Evolutionary conservation across 2,113 vertebrate species (phyloP), one percentile per base, ranked within the genome.

Genomic region (Amphiprion ocellaris): DNA sequence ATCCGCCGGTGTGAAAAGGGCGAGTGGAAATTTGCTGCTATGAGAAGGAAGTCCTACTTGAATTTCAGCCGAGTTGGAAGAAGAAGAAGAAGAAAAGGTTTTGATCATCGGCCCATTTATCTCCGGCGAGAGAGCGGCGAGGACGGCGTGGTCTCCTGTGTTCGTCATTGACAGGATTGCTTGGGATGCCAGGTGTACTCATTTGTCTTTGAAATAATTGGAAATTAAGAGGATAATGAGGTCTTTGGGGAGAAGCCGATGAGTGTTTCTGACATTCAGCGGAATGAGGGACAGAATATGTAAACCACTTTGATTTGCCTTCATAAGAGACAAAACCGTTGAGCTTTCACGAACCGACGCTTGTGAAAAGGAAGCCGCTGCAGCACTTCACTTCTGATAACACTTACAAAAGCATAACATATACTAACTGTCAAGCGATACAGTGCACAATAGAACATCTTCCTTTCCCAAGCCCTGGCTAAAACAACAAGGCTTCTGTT

Each of bases 201-300:
- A 81, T 92, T 89, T 90, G 90, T 93, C 90, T 92, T 89, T 79
- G 81, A 87, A 93, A 92, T 92, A 86, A 94, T 90, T 90, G 82
- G 71, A 90, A 92, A 92, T 94, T 88, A 94, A 91, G 67, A 81
- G 69, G 84, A 89, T 92, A 92, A 92, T 94, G 87, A 93, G 92
- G 81, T 87, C 92, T 87, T 79, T 47, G 28, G 90, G 91, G 93
- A 92, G 73, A 77, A 47, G 0, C 55, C 9, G 67, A 62, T 74
- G 79, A 86, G 74, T 41, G 65, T 83, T 82, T 81, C 80, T 89
- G 87, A 85, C 89, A 84, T 68, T 69, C 72, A 81, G 65, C 84
- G 73, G 83, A 84, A 76, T 77, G 82, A 82, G 85, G 77, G 79
- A 89, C 77, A 73, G 74, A 74, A 82, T 67, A 62, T 74, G 24